Evolutionary conservation across 2,113 vertebrate species (phyloP).

Genomic region (Bubo scandiacus): DNA sequence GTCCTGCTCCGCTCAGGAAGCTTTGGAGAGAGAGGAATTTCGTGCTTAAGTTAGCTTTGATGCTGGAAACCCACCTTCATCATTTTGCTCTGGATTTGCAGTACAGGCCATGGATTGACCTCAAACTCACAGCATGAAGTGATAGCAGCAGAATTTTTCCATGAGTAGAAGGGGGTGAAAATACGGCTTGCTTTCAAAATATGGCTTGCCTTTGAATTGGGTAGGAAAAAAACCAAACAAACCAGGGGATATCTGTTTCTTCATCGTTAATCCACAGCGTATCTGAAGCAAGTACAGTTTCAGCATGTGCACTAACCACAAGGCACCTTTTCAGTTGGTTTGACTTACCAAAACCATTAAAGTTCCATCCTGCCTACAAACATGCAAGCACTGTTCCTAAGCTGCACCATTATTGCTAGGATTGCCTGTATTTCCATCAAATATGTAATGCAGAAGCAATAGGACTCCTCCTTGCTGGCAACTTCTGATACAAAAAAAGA

Average conservation of each 20-base stretch:
- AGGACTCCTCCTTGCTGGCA: neutral
- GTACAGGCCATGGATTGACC: neutral
- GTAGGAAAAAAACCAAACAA: neutral
- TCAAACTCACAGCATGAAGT: neutral
- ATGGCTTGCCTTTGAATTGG: neutral
- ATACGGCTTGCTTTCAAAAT: neutral
- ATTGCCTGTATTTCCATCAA: neutral
- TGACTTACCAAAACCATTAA: neutral
- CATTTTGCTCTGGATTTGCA: neutral
- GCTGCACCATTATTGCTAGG: neutral
- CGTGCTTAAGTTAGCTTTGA: neutral
- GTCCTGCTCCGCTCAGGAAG: neutral
- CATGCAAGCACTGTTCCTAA: neutral
- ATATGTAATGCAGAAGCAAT: neutral
- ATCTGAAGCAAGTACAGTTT: neutral
- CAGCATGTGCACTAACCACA: neutral
- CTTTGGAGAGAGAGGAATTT: neutral
- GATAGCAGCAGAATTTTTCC: neutral
- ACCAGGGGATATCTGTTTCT: neutral
- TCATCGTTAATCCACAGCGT: neutral
- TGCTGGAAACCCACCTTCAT: neutral
- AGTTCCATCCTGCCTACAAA: neutral
- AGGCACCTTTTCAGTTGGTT: neutral
- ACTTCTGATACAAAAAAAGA: neutral
- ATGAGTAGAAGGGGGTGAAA: neutral